These are phyloP conservation scores for Crypturellus undulatus DNA, from an alignment of 2,113 vertebrate genomes.

Conservation along the genomic window DNA sequence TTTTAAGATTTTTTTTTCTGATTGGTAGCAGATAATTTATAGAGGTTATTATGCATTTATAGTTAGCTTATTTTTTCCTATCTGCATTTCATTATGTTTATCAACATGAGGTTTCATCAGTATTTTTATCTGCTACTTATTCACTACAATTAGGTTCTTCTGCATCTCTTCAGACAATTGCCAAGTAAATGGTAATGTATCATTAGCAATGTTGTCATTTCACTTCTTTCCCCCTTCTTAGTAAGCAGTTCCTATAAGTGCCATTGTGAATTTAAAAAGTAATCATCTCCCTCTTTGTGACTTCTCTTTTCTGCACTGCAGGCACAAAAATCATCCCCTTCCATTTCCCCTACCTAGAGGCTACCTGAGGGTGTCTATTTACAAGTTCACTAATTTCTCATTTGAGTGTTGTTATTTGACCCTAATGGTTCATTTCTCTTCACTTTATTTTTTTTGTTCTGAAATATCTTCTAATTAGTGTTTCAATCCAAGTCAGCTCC, in stretches of 20 bases:
- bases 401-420: background rate
- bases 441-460: background rate
- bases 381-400: background rate
- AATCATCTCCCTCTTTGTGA: background rate
- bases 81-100: background rate
- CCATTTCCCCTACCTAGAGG: accelerated
- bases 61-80: background rate
- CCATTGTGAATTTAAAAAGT: background rate
- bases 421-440: background rate
- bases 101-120: background rate
- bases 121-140: background rate
- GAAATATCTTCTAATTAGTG: background rate
- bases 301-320: background rate
- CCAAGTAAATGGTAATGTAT: background rate
- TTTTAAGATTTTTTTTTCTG: background rate
- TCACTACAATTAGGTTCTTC: background rate
- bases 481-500: background rate
- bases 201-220: background rate
- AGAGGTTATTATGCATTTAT: background rate
- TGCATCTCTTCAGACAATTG: background rate
- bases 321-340: background rate
- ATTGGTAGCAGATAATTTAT: background rate
- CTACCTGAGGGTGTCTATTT: background rate
- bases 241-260: background rate
- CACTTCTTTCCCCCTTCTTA: background rate